Evolutionary conservation across 2,113 vertebrate genomes (phyloP).

Genomic region (Shinisaurus crocodilurus): DNA sequence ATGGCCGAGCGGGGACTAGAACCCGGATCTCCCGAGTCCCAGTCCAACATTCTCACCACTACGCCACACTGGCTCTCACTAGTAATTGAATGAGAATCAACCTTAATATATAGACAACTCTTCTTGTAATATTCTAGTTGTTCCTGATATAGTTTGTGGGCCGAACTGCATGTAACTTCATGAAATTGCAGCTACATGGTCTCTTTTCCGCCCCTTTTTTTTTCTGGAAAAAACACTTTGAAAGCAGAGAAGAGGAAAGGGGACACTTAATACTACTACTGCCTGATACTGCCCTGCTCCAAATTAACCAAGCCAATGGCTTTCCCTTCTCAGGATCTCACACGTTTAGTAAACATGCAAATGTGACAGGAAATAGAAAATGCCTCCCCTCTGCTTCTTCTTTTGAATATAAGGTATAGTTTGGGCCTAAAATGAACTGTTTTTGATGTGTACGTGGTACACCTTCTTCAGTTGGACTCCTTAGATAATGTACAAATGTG

Average conservation of each 20-base stretch:
- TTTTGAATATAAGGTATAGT: neutral
- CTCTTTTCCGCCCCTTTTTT: neutral
- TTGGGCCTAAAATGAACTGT: too few relatives aligned
- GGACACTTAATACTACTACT: neutral
- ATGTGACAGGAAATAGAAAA: neutral
- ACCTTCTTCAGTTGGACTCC: neutral
- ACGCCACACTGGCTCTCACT: too few relatives aligned
- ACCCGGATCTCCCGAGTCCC: too few relatives aligned
- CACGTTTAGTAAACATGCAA: neutral
- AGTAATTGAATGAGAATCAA: neutral
- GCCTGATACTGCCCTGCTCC: neutral
- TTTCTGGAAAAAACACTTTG: neutral
- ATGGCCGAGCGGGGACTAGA: too few relatives aligned
- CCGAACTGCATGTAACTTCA: neutral
- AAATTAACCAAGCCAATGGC: neutral
- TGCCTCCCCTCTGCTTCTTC: neutral
- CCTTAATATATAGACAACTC: neutral
- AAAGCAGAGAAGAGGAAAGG: neutral
- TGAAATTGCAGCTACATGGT: neutral
- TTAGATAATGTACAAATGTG: neutral
- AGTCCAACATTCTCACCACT: too few relatives aligned
- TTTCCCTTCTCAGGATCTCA: neutral
- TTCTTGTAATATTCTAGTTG: neutral
- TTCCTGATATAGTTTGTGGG: neutral
- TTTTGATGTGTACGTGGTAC: neutral